A percentile compares a stretch with the other conserved stretches of the same genome.
Evolutionary conservation across 2,888 invertebrate genomes (phyloP).

Genomic region (Drosophila neoperkinsi): DNA sequence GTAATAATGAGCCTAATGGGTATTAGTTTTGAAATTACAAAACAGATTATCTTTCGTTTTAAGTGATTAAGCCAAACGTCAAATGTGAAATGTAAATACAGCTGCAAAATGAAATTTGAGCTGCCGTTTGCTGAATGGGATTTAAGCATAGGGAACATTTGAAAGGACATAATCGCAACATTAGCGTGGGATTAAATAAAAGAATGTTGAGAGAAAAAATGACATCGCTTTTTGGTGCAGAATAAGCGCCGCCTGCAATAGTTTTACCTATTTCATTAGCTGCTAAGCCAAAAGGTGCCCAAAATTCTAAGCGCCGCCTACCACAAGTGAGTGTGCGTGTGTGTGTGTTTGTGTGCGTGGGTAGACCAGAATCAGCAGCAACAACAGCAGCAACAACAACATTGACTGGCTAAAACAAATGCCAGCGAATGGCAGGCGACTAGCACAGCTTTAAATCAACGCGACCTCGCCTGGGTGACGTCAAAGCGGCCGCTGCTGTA

Average conservation of each 20-base stretch:
- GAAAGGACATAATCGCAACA: background rate
- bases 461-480: slow-evolving; percentile 62
- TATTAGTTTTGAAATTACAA: background rate
- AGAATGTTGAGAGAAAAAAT: slow-evolving; percentile 6
- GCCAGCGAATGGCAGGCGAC: slow-evolving; percentile 70
- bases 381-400: slow-evolving; percentile 31
- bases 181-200: slow-evolving; percentile 10
- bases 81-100: slow-evolving; percentile 49
- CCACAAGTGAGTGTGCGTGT: slow-evolving; percentile 44
- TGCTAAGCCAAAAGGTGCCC: slow-evolving; percentile 31
- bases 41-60: slow-evolving; percentile 65
- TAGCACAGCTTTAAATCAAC: slow-evolving; percentile 61
- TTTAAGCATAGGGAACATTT: slow-evolving; percentile 2
- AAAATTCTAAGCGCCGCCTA: slow-evolving; percentile 69
- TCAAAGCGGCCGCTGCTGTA: slow-evolving; percentile 33
- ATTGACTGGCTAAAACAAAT: slow-evolving; percentile 34
- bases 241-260: slow-evolving; percentile 17
- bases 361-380: slow-evolving; percentile 21
- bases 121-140: slow-evolving; percentile 1
- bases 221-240: background rate
- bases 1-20: slow-evolving; percentile 10
- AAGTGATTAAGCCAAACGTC: slow-evolving; percentile 53
- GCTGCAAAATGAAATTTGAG: slow-evolving; percentile 46
- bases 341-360: slow-evolving; percentile 51
- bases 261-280: slow-evolving; percentile 48